These are phyloP conservation scores for Eilema sororculum DNA, from an alignment of 2,888 invertebrate genomes.

Conservation along the genomic window DNA sequence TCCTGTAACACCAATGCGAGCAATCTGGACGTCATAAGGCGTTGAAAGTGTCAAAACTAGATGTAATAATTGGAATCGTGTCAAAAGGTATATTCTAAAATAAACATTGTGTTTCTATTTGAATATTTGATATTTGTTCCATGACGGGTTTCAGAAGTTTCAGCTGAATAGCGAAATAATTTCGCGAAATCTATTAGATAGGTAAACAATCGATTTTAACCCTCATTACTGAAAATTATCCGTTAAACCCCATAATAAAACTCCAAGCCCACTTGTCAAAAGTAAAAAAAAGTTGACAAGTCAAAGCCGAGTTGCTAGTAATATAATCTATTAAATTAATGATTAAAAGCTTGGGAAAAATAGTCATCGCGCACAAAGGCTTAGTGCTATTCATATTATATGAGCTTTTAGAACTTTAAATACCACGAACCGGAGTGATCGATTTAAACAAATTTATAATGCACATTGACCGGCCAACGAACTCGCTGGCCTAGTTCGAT, in stretches of 20 bases:
- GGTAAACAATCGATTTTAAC: neutral
- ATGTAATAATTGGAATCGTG: conserved; percentile 10
- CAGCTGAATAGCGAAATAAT: neutral
- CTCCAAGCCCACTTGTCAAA: neutral
- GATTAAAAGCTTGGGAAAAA: neutral
- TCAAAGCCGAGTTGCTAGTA: neutral
- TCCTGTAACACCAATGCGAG: neutral
- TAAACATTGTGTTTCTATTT: conserved; percentile 9
- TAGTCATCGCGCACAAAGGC: neutral
- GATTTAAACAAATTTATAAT: conserved; percentile 22
- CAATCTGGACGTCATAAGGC: conserved; percentile 1
- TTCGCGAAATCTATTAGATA: no score
- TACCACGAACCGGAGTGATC: conserved; percentile 12
- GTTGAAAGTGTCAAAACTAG: conserved; percentile 10
- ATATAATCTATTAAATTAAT: neutral
- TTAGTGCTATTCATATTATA: conserved; percentile 8
- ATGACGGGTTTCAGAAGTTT: neutral
- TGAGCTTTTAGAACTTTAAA: conserved; percentile 14
- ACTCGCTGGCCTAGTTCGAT: conserved; percentile 17
- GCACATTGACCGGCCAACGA: conserved; percentile 20
- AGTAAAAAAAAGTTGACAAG: neutral
- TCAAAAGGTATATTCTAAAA: conserved; percentile 13
- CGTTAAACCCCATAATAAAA: no score
- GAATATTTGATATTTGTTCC: neutral
- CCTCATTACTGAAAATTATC: no score